Conservation (phyloP, 1,140 invertebrate species). For the Antheraea mylitta region DNA sequence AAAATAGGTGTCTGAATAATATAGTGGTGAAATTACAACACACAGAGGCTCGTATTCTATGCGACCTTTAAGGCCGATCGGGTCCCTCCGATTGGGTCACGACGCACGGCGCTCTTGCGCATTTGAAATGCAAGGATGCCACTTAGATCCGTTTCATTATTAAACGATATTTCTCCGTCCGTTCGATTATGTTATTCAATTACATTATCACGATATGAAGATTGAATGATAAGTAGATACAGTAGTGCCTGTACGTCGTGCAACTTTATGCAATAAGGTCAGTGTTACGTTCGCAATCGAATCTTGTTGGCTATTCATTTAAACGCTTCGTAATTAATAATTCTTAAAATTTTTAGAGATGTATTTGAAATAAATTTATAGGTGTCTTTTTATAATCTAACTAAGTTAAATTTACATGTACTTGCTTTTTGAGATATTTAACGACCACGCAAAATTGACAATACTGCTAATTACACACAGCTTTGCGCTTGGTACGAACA, state of each 20-base stretch:
- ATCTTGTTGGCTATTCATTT: background rate
- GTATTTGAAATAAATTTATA: too few relatives aligned
- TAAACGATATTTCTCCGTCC: background rate
- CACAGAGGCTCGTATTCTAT: constrained; percentile 18
- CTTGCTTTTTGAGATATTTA: too few relatives aligned
- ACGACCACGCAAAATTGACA: too few relatives aligned
- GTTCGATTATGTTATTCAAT: background rate
- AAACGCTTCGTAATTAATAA: background rate
- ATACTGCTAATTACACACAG: too few relatives aligned
- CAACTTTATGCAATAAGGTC: background rate
- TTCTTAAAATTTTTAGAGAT: too few relatives aligned
- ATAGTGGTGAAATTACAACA: constrained; percentile 5
- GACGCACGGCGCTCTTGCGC: constrained; percentile 28
- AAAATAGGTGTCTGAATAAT: background rate
- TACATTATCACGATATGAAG: background rate
- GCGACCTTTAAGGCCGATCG: constrained; percentile 41
- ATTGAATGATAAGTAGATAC: background rate
- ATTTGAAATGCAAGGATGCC: constrained; percentile 6
- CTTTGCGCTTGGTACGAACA: too few relatives aligned
- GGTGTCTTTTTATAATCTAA: too few relatives aligned
- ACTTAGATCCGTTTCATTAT: background rate
- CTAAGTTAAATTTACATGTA: too few relatives aligned
- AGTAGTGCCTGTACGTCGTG: background rate
- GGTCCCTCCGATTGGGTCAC: constrained; percentile 30
- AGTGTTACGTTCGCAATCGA: background rate